Percentiles rank a stretch among this genome's conserved stretches.
Conservation (phyloP, 2,113 vertebrate genomes). For the Trogon surrucura region DNA sequence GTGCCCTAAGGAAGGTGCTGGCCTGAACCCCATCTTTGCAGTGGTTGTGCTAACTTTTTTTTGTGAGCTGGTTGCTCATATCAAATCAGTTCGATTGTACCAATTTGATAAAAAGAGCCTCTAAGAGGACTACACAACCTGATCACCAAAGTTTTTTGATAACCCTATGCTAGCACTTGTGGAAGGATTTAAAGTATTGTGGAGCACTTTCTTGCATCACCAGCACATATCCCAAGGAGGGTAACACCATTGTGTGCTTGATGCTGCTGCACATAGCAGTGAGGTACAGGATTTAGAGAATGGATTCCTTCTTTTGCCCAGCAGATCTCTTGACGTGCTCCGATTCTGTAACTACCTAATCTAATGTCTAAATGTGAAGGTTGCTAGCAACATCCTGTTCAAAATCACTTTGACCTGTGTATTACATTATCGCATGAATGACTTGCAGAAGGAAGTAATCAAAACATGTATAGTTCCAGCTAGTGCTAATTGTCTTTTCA, state of each 20-base stretch:
- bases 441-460: slow-evolving; percentile 22
- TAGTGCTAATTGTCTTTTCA: slow-evolving; percentile 33
- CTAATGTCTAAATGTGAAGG: not conserved
- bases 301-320: not conserved
- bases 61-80: not conserved
- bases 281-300: not conserved
- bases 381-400: not conserved
- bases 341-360: not conserved
- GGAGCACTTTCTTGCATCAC: not conserved
- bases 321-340: not conserved
- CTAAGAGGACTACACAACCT: not conserved
- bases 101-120: not conserved
- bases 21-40: not conserved
- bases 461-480: not conserved
- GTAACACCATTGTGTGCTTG: not conserved
- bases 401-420: slow-evolving; percentile 9
- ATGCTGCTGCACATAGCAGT: not conserved
- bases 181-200: not conserved
- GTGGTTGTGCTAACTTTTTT: not conserved
- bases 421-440: not conserved
- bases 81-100: not conserved
- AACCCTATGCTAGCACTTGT: not conserved
- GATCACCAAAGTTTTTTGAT: not conserved
- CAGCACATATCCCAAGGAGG: not conserved
- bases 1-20: not conserved